These are phyloP conservation scores for Papilio gigon DNA, from an alignment of 2,888 invertebrate species.

Conservation along the genomic window DNA sequence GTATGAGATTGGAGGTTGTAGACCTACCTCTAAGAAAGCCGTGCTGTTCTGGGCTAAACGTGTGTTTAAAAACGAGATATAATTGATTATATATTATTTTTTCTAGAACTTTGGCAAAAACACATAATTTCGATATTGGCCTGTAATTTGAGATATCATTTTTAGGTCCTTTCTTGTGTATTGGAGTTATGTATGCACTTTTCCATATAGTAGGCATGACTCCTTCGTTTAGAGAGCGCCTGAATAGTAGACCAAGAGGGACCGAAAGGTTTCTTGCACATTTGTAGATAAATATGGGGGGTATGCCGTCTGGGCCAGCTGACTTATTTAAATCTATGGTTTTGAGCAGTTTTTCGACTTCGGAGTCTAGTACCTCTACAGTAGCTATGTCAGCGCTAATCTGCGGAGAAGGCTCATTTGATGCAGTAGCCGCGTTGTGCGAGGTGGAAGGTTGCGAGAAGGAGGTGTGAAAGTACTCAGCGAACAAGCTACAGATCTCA, in stretches of 20 bases:
- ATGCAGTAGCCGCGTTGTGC: background rate
- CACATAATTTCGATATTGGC: conserved; percentile 44
- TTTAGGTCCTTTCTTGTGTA: conserved; percentile 42
- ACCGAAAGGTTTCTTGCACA: conserved; percentile 40
- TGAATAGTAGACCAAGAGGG: conserved; percentile 41
- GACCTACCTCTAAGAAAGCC: conserved; percentile 42
- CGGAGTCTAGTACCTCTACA: conserved; percentile 18
- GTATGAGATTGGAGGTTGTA: conserved; percentile 5
- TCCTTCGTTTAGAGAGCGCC: conserved; percentile 30
- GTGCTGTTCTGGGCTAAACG: conserved; percentile 42
- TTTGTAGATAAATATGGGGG: conserved; percentile 38
- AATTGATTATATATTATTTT: conserved; percentile 41
- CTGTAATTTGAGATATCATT: conserved; percentile 41
- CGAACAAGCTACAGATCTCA: background rate
- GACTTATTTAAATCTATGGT: conserved; percentile 42
- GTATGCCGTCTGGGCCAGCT: conserved; percentile 43
- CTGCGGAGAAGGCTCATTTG: background rate
- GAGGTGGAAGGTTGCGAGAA: background rate
- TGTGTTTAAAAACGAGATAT: conserved; percentile 33
- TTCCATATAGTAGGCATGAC: conserved; percentile 39
- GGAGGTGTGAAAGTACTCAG: background rate
- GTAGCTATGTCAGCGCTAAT: background rate
- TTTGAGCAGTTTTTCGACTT: conserved; percentile 34
- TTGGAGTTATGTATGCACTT: conserved; percentile 39
- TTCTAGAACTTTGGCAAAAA: conserved; percentile 43